Base-by-base conservation (phyloP, 2,797 vertebrate genomes). In the Argentina silus region DNA sequence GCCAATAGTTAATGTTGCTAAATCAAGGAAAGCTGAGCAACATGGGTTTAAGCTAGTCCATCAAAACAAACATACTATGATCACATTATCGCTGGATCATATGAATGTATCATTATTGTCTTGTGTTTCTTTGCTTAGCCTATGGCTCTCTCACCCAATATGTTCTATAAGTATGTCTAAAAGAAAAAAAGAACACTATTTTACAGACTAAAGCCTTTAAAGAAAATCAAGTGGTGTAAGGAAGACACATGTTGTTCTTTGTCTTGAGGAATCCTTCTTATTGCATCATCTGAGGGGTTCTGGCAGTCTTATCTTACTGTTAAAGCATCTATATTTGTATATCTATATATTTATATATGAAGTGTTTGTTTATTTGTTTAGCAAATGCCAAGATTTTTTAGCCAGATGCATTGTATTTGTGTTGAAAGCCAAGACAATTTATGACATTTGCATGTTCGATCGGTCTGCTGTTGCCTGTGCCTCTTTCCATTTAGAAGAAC, bases 31-130 rank as follows among this genome's bases (percentile, higher is more conserved):
- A 89, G 85, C 84, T 81, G 87, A 90, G 82, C 86, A 88, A 86
- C 87, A 88, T 87, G 74, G 84, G 87, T 86, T 90, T 74, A 79
- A 87, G 86, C 80, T 84, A 81, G 78, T 82, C 56, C 81, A 85
- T 89, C 85, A 89, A 90, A 90, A 91, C 89, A 91, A 91, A 91
- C 90, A 90, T 87, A 83, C 84, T 87, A 88, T 84, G 83, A 87
- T 89, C 86, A 74, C 85, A 90, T 84, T 87, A 89, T 82, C 19
- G 42, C 81, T 69, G 85, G 84, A 87, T 88, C 81, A 83, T 81
- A 80, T 78, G 78, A 72, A 77, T 81, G 76, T 83, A 72, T 88
- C 86, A 85, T 89, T 88, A 90, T 83, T 88, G 84, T 86, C 81
- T 88, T 82, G 67, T 84, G 78, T 81, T 80, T 86, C 66, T 44